phyloP scores from a whole-genome alignment of 2,888 invertebrate species.

The Plagodis pulveraria region DNA sequence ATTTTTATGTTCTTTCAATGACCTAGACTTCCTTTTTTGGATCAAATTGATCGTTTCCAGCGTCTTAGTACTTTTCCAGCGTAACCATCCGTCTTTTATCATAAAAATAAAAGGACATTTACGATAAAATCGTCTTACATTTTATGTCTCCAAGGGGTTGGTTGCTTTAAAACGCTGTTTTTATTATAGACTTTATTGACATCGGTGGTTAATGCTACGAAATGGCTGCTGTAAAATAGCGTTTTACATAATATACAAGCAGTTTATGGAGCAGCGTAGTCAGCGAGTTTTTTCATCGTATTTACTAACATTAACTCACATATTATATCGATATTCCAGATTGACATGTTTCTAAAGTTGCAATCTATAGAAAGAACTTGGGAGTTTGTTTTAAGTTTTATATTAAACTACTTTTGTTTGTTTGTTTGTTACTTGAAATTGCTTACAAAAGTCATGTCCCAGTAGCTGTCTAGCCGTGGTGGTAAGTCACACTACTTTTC shows the following conservation, averaged over 20 bases:
- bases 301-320: too few relatives aligned
- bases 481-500: too few relatives aligned
- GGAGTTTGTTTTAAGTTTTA: too few relatives aligned
- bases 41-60: conserved; percentile 28
- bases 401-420: too few relatives aligned
- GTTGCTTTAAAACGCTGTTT: conserved; percentile 30
- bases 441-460: too few relatives aligned
- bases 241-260: background rate
- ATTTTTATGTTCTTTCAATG: conserved; percentile 20
- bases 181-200: conserved; percentile 43
- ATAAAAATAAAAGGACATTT: conserved; percentile 34
- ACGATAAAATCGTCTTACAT: conserved; percentile 24
- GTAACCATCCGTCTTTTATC: conserved; percentile 24
- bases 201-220: conserved; percentile 19
- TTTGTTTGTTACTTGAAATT: too few relatives aligned
- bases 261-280: background rate
- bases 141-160: conserved; percentile 19
- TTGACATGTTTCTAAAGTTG: too few relatives aligned
- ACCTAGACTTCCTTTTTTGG: conserved; percentile 19
- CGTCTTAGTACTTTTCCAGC: conserved; percentile 27
- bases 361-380: too few relatives aligned
- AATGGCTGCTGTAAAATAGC: conserved; percentile 25
- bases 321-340: too few relatives aligned
- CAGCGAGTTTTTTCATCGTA: background rate
- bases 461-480: too few relatives aligned